Conservation (phyloP, 2,888 invertebrate species). For the Agelastica alni region DNA sequence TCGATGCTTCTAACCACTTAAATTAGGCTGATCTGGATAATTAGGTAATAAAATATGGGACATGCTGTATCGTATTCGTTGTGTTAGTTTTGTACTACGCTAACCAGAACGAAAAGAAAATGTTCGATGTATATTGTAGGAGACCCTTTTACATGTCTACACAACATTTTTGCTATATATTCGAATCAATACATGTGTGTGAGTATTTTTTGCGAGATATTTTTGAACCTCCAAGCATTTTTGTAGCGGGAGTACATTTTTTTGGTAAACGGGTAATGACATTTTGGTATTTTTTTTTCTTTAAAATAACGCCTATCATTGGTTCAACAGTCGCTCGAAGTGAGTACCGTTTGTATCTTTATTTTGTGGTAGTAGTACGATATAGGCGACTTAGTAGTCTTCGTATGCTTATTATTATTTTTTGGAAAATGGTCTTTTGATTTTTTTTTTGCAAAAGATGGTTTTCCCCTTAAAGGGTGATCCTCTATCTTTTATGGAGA, state of each 20-base stretch:
- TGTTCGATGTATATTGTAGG: too few relatives aligned
- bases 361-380: constrained; percentile 53
- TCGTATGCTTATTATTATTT: constrained; percentile 28
- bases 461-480: neutral
- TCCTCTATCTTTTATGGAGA: neutral
- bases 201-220: constrained; percentile 56
- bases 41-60: too few relatives aligned
- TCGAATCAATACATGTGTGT: constrained; percentile 70
- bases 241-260: constrained; percentile 54
- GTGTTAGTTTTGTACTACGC: too few relatives aligned
- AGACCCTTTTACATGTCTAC: too few relatives aligned
- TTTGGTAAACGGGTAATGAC: constrained; percentile 50
- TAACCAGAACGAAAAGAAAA: too few relatives aligned
- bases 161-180: constrained; percentile 28
- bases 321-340: constrained; percentile 71
- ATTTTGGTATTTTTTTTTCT: constrained; percentile 60
- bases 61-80: too few relatives aligned
- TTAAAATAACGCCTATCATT: constrained; percentile 73
- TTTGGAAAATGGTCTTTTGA: constrained; percentile 35
- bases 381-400: constrained; percentile 37
- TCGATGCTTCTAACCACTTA: too few relatives aligned
- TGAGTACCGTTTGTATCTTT: constrained; percentile 69
- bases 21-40: too few relatives aligned
- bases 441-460: constrained; percentile 36
- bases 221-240: constrained; percentile 57